Percentiles rank a stretch among this genome's conserved stretches.
Evolutionary conservation across 2,888 invertebrate genomes (phyloP).

Genomic region (Acronicta psi): DNA sequence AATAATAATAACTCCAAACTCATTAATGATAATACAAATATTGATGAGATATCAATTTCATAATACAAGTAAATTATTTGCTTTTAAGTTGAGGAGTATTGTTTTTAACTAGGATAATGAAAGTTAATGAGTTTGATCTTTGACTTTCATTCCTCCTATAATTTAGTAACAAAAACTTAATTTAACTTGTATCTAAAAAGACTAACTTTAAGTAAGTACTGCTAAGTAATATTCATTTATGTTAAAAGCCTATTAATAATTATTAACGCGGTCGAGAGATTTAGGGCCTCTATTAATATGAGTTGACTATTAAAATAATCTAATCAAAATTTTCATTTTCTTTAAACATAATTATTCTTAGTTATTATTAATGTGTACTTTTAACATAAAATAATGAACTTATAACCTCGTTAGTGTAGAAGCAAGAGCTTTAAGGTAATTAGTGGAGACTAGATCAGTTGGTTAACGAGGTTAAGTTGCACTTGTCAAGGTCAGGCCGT

Average conservation of each 20-base stretch:
- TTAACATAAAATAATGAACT: not conserved
- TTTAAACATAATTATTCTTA: not conserved
- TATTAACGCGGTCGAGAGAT: conserved; percentile 1
- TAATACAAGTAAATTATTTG: too few species aligned
- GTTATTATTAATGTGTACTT: not conserved
- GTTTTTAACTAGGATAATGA: too few species aligned
- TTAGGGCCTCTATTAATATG: not conserved
- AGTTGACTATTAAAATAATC: not conserved
- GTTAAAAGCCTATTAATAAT: conserved; percentile 14
- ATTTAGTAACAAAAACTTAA: conserved; percentile 3
- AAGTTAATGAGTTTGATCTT: too few species aligned
- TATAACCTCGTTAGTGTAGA: not conserved
- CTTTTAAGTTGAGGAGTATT: too few species aligned
- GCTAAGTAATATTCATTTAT: conserved; percentile 15
- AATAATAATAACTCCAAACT: too few species aligned
- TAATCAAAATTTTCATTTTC: conserved; percentile 1
- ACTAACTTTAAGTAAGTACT: conserved; percentile 4
- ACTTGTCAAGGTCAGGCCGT: not conserved
- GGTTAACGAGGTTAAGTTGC: not conserved
- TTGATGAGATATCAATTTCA: too few species aligned
- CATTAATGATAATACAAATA: too few species aligned
- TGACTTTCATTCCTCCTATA: not conserved
- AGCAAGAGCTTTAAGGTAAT: not conserved
- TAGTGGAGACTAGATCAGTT: not conserved
- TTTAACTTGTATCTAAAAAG: conserved; percentile 9